Percentiles rank a stretch among this genome's conserved stretches.
Evolutionary conservation across 2,113 vertebrate genomes (phyloP).

Genomic region (Psittacus erithacus): DNA sequence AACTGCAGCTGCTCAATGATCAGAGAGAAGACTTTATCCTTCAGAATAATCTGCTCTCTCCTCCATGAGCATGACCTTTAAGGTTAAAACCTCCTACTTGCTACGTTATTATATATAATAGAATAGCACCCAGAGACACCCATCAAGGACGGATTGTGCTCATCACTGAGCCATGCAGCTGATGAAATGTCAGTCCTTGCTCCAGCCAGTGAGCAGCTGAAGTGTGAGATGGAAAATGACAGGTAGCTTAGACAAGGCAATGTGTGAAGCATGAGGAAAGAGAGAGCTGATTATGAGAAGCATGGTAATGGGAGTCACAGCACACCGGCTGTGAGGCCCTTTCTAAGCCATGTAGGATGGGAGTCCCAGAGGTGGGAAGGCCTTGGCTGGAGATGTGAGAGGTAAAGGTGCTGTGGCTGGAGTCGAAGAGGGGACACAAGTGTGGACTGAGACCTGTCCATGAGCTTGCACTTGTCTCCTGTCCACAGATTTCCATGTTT

Average conservation of each 20-base stretch:
- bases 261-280: neutral
- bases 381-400: neutral
- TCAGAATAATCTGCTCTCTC: neutral
- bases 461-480: neutral
- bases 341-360: neutral
- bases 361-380: neutral
- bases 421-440: neutral
- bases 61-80: neutral
- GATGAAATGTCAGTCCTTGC: neutral
- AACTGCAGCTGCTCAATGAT: neutral
- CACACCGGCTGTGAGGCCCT: fast-evolving
- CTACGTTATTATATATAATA: neutral
- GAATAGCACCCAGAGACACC: neutral
- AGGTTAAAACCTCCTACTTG: neutral
- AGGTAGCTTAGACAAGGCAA: neutral
- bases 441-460: neutral
- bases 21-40: neutral
- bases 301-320: neutral
- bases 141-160: neutral
- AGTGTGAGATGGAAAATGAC: neutral
- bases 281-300: neutral
- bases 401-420: neutral
- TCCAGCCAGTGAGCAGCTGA: neutral
- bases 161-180: neutral
- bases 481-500: neutral